Evolutionary conservation across 2,113 vertebrate species (phyloP).

Genomic region (Boulengeromyrus knoepffleri): DNA sequence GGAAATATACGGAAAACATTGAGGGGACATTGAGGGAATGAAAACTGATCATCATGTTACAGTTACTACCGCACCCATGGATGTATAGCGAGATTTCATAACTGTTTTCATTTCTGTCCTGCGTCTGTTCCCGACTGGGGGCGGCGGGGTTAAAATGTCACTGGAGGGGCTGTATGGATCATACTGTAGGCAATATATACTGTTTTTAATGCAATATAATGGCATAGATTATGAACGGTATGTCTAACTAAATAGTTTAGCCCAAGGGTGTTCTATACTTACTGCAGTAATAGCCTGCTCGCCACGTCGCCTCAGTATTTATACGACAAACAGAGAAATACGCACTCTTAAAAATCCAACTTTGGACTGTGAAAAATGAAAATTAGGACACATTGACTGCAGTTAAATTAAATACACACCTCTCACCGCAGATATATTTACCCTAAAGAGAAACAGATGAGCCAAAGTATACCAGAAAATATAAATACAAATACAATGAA

Average conservation of each 20-base stretch:
- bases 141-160: no score
- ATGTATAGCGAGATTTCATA: not conserved
- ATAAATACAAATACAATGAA: not conserved
- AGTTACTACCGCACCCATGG: not conserved
- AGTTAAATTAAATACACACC: not conserved
- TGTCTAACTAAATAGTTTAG: not conserved
- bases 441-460: not conserved
- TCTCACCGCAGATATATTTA: not conserved
- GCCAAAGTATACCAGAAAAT: not conserved
- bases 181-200: not conserved
- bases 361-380: not conserved
- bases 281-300: not conserved
- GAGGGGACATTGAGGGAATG: not conserved
- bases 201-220: not conserved
- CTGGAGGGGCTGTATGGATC: not conserved
- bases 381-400: not conserved
- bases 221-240: not conserved
- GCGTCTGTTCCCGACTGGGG: no score
- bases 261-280: not conserved
- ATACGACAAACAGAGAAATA: not conserved
- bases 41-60: not conserved
- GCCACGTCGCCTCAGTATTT: not conserved
- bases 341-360: not conserved
- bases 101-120: not conserved
- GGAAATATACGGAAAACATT: not conserved